These are phyloP conservation scores for Uria lomvia DNA, from an alignment of 2,113 vertebrate genomes.

Conservation along the genomic window DNA sequence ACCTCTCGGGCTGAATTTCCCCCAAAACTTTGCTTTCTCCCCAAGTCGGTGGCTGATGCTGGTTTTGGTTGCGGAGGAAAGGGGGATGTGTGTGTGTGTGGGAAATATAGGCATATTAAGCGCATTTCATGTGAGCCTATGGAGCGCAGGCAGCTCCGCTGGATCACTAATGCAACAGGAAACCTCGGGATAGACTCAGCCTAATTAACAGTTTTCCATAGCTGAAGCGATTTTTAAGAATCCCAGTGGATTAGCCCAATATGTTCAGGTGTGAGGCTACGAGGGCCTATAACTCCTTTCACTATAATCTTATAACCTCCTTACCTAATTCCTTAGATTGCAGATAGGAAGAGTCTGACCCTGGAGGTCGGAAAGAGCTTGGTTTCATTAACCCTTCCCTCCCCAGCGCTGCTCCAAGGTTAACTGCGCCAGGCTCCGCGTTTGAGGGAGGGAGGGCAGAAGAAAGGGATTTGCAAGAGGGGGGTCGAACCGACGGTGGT, in stretches of 20 bases:
- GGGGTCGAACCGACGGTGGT: not conserved
- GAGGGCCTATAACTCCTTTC: conserved; percentile 66
- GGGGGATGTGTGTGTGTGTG: no score
- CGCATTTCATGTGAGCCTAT: not conserved
- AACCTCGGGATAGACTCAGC: conserved; percentile 51
- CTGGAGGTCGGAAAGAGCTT: conserved; percentile 74
- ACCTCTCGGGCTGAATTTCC: not conserved
- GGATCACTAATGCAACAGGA: conserved; percentile 61
- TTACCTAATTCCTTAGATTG: conserved; percentile 74
- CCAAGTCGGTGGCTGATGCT: not conserved
- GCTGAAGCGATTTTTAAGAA: conserved; percentile 55
- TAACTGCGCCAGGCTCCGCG: conserved; percentile 77
- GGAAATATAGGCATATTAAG: not conserved
- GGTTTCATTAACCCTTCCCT: conserved; percentile 88
- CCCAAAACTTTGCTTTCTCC: not conserved
- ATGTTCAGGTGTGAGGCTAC: conserved; percentile 65
- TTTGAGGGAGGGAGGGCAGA: conserved; percentile 23
- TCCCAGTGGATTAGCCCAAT: conserved; percentile 58
- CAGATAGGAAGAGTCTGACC: conserved; percentile 80
- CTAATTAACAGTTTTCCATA: conserved; percentile 67
- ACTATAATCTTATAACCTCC: conserved; percentile 77
- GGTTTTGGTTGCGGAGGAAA: not conserved
- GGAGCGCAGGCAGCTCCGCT: conserved; percentile 22
- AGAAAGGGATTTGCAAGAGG: not conserved
- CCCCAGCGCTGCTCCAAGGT: conserved; percentile 77